Percentiles rank a stretch among this genome's conserved stretches.
Conservation (phyloP, 92 coral and sea anemone genomes). For the Siderastrea radians region DNA sequence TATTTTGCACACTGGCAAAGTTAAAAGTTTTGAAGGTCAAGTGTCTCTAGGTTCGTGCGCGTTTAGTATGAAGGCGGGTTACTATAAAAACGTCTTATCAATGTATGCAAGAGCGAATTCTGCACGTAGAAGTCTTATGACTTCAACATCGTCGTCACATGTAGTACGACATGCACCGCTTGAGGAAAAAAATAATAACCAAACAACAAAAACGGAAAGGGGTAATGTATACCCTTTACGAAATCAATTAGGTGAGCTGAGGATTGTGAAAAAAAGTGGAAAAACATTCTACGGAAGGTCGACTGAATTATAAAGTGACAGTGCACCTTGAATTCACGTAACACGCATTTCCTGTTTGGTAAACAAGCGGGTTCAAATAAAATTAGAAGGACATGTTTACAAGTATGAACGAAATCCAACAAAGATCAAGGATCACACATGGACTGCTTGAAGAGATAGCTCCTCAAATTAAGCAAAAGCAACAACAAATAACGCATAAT, state of each 20-base stretch:
- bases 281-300: neutral
- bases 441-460: neutral
- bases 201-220: neutral
- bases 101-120: conserved; percentile 11
- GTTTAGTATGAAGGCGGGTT: neutral
- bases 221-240: neutral
- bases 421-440: neutral
- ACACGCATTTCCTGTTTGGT: conserved; percentile 23
- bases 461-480: neutral
- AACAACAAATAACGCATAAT: neutral
- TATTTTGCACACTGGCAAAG: neutral
- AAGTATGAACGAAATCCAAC: neutral
- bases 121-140: neutral
- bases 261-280: neutral
- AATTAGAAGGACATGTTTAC: neutral
- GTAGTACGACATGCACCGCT: conserved; percentile 9
- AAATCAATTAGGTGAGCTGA: neutral
- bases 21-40: neutral
- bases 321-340: neutral
- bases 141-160: conserved; percentile 17
- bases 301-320: neutral
- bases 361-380: neutral
- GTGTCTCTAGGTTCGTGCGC: neutral
- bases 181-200: neutral
- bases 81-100: neutral